Conservation (phyloP, 2,888 invertebrate genomes). For the Eupithecia subumbrata region DNA sequence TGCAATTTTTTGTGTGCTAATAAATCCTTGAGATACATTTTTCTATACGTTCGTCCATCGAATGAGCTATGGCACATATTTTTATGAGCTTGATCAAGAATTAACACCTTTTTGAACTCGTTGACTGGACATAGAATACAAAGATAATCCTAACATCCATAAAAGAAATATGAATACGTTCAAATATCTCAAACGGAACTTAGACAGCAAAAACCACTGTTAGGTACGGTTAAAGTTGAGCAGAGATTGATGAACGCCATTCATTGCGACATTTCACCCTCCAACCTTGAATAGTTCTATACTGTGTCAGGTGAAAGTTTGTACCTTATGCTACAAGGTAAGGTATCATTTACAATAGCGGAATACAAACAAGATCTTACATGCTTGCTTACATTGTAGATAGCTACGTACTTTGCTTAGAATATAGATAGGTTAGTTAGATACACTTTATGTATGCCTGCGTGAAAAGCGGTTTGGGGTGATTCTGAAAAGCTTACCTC, state of each 20-base stretch:
- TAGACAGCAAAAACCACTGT: conserved; percentile 8
- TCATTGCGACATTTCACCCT: conserved; percentile 52
- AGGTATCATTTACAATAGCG: conserved; percentile 2
- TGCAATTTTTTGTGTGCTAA: no score
- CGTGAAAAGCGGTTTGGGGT: background rate
- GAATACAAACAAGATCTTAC: background rate
- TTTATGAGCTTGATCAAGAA: no score
- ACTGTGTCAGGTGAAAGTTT: conserved; percentile 26
- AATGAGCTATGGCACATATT: no score
- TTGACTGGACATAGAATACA: no score
- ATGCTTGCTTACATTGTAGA: background rate
- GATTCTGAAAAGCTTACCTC: background rate
- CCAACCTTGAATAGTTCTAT: conserved; percentile 50
- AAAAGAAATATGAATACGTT: no score
- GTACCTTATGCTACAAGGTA: background rate
- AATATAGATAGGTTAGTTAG: background rate
- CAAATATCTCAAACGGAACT: conserved; percentile 11
- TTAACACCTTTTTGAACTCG: no score
- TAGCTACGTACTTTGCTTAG: background rate
- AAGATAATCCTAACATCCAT: no score
- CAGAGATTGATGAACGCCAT: conserved; percentile 58
- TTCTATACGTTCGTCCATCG: no score
- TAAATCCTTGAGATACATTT: no score
- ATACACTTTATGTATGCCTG: background rate
- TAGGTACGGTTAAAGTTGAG: conserved; percentile 44